Evolutionary conservation across 1,140 invertebrate genomes (phyloP).

Genomic region (Andricus grossulariae): DNA sequence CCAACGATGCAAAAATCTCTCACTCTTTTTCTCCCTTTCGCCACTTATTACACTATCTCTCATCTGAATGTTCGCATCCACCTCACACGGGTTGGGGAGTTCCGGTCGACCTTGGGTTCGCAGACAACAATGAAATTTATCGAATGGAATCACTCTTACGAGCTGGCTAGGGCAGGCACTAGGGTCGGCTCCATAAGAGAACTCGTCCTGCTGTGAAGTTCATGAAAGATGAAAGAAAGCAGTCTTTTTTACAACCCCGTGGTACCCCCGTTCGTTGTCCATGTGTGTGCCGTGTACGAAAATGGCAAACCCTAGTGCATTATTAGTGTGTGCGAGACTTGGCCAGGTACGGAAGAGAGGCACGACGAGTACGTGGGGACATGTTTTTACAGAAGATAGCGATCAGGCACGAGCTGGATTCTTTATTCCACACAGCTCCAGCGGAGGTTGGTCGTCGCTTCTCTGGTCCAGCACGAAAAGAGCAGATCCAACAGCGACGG

Average conservation of each 20-base stretch:
- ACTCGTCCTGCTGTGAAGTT: background rate
- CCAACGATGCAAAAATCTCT: slow-evolving; percentile 28
- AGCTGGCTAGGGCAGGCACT: background rate
- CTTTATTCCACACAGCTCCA: slow-evolving; percentile 18
- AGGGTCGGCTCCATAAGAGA: background rate
- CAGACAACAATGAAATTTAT: slow-evolving; percentile 32
- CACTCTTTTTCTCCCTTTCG: slow-evolving; percentile 19
- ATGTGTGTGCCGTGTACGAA: too few species aligned
- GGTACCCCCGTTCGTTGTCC: too few species aligned
- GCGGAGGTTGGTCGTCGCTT: background rate
- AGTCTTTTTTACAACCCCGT: too few species aligned
- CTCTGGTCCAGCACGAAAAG: slow-evolving; percentile 23
- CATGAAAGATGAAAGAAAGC: background rate
- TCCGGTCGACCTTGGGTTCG: slow-evolving; percentile 30
- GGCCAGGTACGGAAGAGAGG: slow-evolving; percentile 11
- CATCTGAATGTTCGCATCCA: slow-evolving; percentile 13
- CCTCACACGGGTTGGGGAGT: slow-evolving; percentile 21
- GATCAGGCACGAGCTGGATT: slow-evolving; percentile 28
- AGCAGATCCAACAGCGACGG: slow-evolving; percentile 30
- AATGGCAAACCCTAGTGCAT: background rate
- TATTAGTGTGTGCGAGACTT: slow-evolving; percentile 3
- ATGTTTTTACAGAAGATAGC: slow-evolving; percentile 32
- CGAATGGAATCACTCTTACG: slow-evolving; percentile 24
- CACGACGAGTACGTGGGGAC: slow-evolving; percentile 30
- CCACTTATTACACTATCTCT: slow-evolving; percentile 31